phyloP scores from a whole-genome alignment of 2,113 vertebrate genomes.

The Corydoras sp. region DNA sequence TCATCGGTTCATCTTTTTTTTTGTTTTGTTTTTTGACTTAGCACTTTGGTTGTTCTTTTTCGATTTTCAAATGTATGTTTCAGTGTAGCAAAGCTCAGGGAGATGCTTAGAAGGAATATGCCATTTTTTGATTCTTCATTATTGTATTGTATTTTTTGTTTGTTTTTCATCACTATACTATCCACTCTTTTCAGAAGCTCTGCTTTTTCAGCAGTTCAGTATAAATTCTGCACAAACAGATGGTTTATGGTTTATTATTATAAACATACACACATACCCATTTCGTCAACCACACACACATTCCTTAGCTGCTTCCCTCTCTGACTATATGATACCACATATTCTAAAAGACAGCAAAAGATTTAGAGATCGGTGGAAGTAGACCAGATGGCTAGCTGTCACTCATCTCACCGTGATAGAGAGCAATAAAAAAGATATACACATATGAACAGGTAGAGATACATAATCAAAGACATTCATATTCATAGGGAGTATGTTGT shows the following conservation, averaged over 20 bases:
- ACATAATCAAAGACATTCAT: conserved; percentile 55
- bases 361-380: conserved; percentile 43
- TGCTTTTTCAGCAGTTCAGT: conserved; percentile 97
- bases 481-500: conserved; percentile 48
- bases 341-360: conserved; percentile 43
- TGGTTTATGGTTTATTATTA: conserved; percentile 88
- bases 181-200: conserved; percentile 69
- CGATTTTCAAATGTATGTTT: no score
- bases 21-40: no score
- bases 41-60: no score
- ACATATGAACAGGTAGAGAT: conserved; percentile 60
- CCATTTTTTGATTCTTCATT: no score
- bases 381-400: conserved; percentile 77
- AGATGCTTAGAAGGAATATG: no score
- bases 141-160: no score
- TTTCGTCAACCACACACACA: conserved; percentile 71
- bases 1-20: not conserved
- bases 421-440: conserved; percentile 64
- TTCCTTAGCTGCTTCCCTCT: conserved; percentile 73
- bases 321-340: conserved; percentile 54
- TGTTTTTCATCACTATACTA: conserved; percentile 47
- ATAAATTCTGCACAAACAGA: conserved; percentile 91
- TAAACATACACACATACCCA: conserved; percentile 86
- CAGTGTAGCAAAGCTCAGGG: no score
- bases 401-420: conserved; percentile 73